A percentile compares a stretch with the other conserved stretches of the same genome.
These are phyloP conservation scores for Apodemus agrarius DNA, from an alignment of 2,797 vertebrate genomes.

Conservation along the genomic window DNA sequence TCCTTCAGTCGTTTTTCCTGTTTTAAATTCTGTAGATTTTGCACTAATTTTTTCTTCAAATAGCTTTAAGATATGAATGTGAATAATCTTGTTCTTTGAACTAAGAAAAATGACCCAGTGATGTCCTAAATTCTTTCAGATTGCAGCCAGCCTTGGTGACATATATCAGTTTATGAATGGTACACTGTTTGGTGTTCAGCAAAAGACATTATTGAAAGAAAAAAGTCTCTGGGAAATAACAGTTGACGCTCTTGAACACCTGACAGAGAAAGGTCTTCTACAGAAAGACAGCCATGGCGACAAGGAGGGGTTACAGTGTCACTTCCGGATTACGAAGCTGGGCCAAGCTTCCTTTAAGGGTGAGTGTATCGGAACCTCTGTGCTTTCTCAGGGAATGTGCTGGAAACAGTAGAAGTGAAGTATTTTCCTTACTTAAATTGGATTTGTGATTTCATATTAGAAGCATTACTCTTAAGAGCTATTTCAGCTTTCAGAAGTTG, in stretches of 20 bases:
- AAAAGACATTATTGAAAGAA: conserved; percentile 87
- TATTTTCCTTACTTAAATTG: conserved; percentile 41
- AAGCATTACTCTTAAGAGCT: not conserved
- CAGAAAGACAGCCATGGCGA: conserved; percentile 62
- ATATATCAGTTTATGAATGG: conserved; percentile 89
- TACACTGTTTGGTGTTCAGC: conserved; percentile 94
- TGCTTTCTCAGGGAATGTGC: conserved; percentile 1
- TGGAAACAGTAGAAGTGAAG: conserved; percentile 35
- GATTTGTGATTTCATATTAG: conserved; percentile 41
- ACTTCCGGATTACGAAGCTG: conserved; percentile 91
- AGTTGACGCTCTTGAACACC: conserved; percentile 85
- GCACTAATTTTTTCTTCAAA: conserved; percentile 16
- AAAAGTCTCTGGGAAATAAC: conserved; percentile 89
- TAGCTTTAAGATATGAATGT: conserved; percentile 6
- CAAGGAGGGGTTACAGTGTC: conserved; percentile 54
- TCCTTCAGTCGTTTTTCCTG: conserved; percentile 3
- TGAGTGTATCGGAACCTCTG: conserved; percentile 77
- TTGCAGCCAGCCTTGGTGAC: conserved; percentile 88
- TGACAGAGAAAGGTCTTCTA: conserved; percentile 91
- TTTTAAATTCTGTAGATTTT: conserved; percentile 42
- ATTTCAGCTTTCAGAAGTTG: not conserved
- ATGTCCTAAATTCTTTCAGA: conserved; percentile 86
- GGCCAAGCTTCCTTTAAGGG: conserved; percentile 96
- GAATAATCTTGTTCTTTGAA: conserved; percentile 7
- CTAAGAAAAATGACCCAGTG: conserved; percentile 28